Evolutionary conservation across 2,888 invertebrate species (phyloP).

Genomic region (Melangyna quadrimaculata): DNA sequence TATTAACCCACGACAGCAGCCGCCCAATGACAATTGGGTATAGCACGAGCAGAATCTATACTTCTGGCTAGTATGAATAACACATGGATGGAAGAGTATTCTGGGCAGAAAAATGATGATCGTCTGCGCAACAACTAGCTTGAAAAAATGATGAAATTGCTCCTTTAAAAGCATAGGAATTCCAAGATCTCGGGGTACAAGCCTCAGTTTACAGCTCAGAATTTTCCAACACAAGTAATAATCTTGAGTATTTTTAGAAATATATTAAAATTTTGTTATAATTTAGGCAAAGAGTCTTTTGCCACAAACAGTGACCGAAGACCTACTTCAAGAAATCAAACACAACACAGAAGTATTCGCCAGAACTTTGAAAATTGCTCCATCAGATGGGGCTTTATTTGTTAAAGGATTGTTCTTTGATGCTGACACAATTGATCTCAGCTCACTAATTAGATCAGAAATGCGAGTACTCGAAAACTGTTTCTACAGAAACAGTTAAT

Average conservation of each 20-base stretch:
- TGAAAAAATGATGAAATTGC: slow-evolving; percentile 94
- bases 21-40: no score
- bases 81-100: no score
- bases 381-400: slow-evolving; percentile 92
- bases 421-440: slow-evolving; percentile 93
- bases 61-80: no score
- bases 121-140: slow-evolving; percentile 91
- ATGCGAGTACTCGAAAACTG: slow-evolving; percentile 91
- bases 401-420: slow-evolving; percentile 97
- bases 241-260: not conserved
- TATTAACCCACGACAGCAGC: no score
- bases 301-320: slow-evolving; percentile 86
- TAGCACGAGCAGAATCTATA: no score
- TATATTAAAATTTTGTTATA: not conserved
- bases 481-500: slow-evolving; percentile 87
- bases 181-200: slow-evolving; percentile 95
- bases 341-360: slow-evolving; percentile 93
- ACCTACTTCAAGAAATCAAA: slow-evolving; percentile 88
- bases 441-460: slow-evolving; percentile 92
- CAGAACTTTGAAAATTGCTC: slow-evolving; percentile 88
- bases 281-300: slow-evolving; percentile 91
- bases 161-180: slow-evolving; percentile 97
- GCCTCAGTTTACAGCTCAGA: slow-evolving; percentile 96
- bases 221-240: slow-evolving; percentile 94
- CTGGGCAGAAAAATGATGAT: no score